Percentiles rank a stretch among this genome's conserved stretches.
Conservation (phyloP, 2,888 invertebrate genomes). For the Acanthosepion lycidas region DNA sequence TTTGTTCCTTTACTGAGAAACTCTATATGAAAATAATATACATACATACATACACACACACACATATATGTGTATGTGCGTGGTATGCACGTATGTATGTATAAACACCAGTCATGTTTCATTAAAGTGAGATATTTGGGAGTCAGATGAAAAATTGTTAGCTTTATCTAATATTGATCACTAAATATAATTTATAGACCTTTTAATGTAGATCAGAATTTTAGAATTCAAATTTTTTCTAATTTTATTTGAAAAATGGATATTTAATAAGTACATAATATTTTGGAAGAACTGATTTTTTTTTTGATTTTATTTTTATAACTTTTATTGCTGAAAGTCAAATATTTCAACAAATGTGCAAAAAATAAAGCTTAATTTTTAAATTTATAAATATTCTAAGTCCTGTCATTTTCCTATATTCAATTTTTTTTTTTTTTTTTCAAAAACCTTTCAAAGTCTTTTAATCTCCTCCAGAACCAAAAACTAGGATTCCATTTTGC, state of each 20-base stretch:
- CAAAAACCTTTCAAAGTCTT: not conserved
- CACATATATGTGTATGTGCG: no score
- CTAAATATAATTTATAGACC: not conserved
- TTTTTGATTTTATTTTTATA: not conserved
- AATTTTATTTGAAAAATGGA: not conserved
- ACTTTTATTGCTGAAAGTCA: not conserved
- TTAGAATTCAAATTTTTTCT: not conserved
- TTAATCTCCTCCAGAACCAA: not conserved
- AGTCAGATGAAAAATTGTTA: no score
- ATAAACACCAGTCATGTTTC: no score
- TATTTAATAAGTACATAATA: conserved; percentile 33
- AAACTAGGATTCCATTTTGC: not conserved
- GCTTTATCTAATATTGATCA: not conserved
- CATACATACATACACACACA: no score
- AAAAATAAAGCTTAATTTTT: not conserved
- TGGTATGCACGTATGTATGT: no score
- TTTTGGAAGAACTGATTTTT: not conserved
- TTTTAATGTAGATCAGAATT: not conserved
- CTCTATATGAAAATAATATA: no score
- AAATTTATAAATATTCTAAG: not conserved
- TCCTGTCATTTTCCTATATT: not conserved
- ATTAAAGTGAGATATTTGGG: no score
- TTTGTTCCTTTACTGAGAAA: no score
- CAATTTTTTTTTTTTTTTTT: no score
- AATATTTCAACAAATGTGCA: not conserved